Base-by-base conservation (phyloP, 2,797 vertebrate species). In the Geotrypetes seraphini region DNA sequence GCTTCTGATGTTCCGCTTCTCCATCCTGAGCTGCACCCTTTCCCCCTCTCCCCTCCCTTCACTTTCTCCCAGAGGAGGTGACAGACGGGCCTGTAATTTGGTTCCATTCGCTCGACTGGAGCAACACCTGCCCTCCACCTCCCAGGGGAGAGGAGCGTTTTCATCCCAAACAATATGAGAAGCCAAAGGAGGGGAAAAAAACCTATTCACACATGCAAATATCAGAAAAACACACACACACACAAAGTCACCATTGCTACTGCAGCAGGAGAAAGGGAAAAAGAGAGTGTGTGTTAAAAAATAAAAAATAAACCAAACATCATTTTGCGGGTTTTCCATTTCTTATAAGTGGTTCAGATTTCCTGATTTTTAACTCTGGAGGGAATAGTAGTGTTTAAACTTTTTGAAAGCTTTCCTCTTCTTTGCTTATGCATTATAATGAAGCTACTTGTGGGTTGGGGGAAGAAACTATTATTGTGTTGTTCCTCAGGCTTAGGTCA, bases 91-190 rank as follows among this genome's bases (percentile, higher is more conserved):
- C 88, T 86, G 87, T 96, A 94, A 96, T 96, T 93, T 93, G 90
- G 90, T 93, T 96, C 89, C 91, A 87, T 92, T 92, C 89, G 88
- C 89, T 95, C 88, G 90, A 90, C 90, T 96, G 89, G 88, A 92
- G 86, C 84, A 94, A 91, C 92, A 96, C 92, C 92, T 96, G 92
- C 91, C 90, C 85, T 87, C 85, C 66, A 73, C n/a, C n/a, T 91
- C 90, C 90, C 85, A 78, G 79, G 89, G 90, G 82, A 66, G 42
- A 5, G 50, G 58, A 62, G 68, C n/a, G 78, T 75, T 82, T 81
- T 81, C 81, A 84, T 84, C 82, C 85, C 69, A 72, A 74, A 71
- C 66, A 49, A 7, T 50, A 54, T 49, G 18, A 67, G 68, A 53
- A 78, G 73, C 76, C 79, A 79, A 72, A 79, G 72, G n/a, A n/a